A percentile compares a stretch with the other conserved stretches of the same genome.
Conservation (phyloP, 1,140 invertebrate species). For the Branchinecta lynchi region DNA sequence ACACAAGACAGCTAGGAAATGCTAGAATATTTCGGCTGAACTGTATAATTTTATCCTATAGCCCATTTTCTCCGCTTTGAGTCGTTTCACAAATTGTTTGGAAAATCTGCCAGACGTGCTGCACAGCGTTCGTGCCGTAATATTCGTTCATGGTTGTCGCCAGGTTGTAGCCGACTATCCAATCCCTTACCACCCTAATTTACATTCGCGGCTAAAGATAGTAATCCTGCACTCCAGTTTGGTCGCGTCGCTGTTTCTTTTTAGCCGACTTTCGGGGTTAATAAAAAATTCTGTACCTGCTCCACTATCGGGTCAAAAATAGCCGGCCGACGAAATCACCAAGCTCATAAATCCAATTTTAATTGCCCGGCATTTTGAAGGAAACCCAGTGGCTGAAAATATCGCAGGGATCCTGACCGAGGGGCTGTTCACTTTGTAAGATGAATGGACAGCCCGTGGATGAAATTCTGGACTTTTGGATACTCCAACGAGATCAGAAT, state of each 20-base stretch:
- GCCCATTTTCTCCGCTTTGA: no score
- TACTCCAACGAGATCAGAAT: no score
- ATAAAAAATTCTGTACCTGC: constrained; percentile 1
- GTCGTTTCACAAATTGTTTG: no score
- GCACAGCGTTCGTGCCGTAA: no score
- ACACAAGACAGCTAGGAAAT: no score
- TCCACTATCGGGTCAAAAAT: neutral
- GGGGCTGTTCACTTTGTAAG: neutral
- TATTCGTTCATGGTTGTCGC: no score
- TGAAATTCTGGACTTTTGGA: no score
- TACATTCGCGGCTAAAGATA: neutral
- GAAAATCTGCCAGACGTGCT: no score
- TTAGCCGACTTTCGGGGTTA: neutral
- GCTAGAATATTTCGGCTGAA: no score
- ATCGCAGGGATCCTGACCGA: neutral
- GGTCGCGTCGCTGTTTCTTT: neutral
- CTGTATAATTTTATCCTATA: no score
- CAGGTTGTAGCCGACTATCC: no score
- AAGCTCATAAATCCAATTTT: neutral
- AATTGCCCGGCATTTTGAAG: neutral
- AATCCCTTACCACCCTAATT: no score
- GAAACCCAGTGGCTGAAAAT: constrained; percentile 6
- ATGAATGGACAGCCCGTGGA: neutral
- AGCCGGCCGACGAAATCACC: neutral
- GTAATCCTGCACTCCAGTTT: neutral